Evolutionary conservation across 2,888 invertebrate species (phyloP).

Genomic region (Eustalomyia histrio): DNA sequence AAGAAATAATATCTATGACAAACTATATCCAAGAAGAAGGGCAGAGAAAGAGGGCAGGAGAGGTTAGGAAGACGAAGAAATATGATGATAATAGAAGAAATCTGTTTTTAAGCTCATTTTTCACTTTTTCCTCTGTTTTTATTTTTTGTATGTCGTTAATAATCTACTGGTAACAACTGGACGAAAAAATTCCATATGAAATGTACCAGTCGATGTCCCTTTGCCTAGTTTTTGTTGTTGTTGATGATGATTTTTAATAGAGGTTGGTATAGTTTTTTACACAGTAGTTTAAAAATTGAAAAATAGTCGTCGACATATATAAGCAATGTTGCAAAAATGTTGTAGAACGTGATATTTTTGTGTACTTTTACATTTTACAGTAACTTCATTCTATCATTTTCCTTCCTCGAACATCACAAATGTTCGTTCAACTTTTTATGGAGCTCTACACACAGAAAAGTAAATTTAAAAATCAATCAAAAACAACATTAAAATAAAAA

Average conservation of each 20-base stretch:
- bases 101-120: conserved; percentile 38
- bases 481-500: too few species aligned
- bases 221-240: conserved; percentile 12
- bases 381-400: too few species aligned
- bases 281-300: neutral
- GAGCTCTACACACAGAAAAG: too few species aligned
- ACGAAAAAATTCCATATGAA: conserved; percentile 7
- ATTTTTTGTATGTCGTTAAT: conserved; percentile 7
- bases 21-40: neutral
- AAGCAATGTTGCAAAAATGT: too few species aligned
- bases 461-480: too few species aligned
- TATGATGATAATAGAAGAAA: conserved; percentile 31
- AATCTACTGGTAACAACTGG: conserved; percentile 17
- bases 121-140: conserved; percentile 4
- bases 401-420: too few species aligned
- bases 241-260: conserved; percentile 5
- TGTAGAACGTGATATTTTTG: too few species aligned
- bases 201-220: conserved; percentile 32
- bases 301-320: too few species aligned
- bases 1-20: conserved; percentile 13
- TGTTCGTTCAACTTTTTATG: too few species aligned
- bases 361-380: too few species aligned
- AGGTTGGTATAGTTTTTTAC: neutral
- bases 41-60: neutral
- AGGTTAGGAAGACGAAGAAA: conserved; percentile 11